Percentiles rank a stretch among this genome's conserved stretches.
Evolutionary conservation across 1,140 invertebrate genomes (phyloP).

Genomic region (Lepidurus arcticus): DNA sequence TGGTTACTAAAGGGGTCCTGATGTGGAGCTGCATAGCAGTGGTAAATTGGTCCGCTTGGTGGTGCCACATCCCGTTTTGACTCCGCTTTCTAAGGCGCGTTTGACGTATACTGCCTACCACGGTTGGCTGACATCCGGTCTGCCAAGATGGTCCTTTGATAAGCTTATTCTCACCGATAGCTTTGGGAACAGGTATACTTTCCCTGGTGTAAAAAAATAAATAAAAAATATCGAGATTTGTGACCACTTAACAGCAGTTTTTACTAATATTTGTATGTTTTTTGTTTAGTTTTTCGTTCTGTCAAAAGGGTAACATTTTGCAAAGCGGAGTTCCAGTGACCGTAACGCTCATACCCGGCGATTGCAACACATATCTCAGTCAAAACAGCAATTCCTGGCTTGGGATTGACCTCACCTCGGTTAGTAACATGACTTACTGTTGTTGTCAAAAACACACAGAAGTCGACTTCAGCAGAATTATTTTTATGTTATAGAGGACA

Average conservation of each 20-base stretch:
- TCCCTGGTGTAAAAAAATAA: background rate
- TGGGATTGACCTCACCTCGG: background rate
- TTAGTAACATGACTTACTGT: background rate
- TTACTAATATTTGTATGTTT: background rate
- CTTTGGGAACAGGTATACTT: slow-evolving; percentile 66
- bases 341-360: slow-evolving; percentile 64
- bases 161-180: slow-evolving; percentile 77
- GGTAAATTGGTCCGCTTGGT: slow-evolving; percentile 68
- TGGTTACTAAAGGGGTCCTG: slow-evolving; percentile 57
- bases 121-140: slow-evolving; percentile 83
- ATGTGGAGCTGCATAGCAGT: slow-evolving; percentile 66
- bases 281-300: slow-evolving; percentile 63
- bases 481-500: no score
- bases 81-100: slow-evolving; percentile 61
- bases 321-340: slow-evolving; percentile 64
- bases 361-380: slow-evolving; percentile 54
- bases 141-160: slow-evolving; percentile 63
- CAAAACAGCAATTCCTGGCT: slow-evolving; percentile 10
- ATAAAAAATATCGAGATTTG: background rate
- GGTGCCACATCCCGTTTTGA: slow-evolving; percentile 77
- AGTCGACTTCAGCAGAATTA: background rate
- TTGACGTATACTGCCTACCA: slow-evolving; percentile 81
- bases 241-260: background rate
- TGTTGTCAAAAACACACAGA: background rate
- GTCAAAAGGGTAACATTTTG: slow-evolving; percentile 65